These are phyloP conservation scores for Choloepus didactylus DNA, from an alignment of 2,797 vertebrate species.

Conservation along the genomic window DNA sequence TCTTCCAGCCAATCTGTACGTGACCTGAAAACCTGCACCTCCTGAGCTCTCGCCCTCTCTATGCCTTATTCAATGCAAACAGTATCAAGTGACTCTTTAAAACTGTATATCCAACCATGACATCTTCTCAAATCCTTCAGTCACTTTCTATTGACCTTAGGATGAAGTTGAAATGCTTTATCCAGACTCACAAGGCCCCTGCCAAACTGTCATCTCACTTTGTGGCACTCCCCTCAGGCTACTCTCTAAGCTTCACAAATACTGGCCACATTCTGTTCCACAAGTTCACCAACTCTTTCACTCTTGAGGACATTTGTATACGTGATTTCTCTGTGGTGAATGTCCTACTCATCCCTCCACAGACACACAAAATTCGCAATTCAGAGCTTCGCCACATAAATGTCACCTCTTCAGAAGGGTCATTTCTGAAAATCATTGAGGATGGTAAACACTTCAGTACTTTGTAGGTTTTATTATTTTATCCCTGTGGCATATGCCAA, in stretches of 20 bases:
- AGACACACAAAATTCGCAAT: not conserved
- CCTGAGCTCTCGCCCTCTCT: not conserved
- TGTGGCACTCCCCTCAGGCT: not conserved
- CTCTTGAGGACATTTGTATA: not conserved
- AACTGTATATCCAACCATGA: not conserved
- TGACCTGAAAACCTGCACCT: not conserved
- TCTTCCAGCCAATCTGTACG: not conserved
- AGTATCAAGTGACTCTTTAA: not conserved
- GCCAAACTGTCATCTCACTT: conserved; percentile 21
- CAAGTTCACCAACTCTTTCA: not conserved
- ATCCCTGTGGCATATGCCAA: not conserved
- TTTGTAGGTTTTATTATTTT: not conserved
- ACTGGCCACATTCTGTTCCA: not conserved
- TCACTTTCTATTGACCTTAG: conserved; percentile 12
- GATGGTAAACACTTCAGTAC: not conserved
- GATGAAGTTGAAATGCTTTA: conserved; percentile 1
- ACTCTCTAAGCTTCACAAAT: not conserved
- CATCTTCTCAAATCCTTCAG: not conserved
- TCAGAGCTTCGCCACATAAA: conserved; percentile 32
- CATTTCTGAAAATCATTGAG: not conserved
- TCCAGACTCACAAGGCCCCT: conserved; percentile 21
- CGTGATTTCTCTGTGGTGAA: not conserved
- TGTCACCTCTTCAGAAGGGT: conserved; percentile 51
- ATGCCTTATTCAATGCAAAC: not conserved
- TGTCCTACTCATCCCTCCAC: not conserved